phyloP scores from a whole-genome alignment of 2,888 invertebrate genomes.

The Cephus pulcher region DNA sequence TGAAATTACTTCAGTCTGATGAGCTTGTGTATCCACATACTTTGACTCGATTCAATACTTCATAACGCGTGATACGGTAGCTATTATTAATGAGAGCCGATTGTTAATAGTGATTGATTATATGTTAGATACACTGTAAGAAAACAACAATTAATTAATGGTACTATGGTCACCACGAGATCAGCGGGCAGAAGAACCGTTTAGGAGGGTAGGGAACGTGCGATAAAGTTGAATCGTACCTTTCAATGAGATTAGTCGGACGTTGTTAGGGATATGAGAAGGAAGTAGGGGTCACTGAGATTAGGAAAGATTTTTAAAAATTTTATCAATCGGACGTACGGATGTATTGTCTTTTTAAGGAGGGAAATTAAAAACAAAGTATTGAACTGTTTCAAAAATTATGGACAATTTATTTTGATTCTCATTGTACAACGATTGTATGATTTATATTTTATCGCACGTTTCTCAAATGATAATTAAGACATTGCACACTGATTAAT shows the following conservation, averaged over 20 bases:
- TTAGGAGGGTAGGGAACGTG: background rate
- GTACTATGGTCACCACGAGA: background rate
- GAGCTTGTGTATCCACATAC: background rate
- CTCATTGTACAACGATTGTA: background rate
- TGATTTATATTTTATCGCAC: background rate
- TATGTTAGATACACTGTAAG: slow-evolving; percentile 29
- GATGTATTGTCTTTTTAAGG: slow-evolving; percentile 8
- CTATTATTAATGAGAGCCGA: background rate
- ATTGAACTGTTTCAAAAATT: background rate
- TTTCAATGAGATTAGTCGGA: background rate
- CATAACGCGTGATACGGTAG: background rate
- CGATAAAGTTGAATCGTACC: background rate
- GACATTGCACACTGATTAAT: background rate
- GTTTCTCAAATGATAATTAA: background rate
- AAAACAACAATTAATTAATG: slow-evolving; percentile 29
- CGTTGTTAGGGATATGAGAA: background rate
- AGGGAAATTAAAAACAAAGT: background rate
- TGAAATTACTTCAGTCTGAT: background rate
- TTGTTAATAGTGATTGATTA: background rate
- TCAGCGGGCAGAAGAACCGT: background rate
- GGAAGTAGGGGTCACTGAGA: background rate
- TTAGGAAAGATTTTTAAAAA: background rate
- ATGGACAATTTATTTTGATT: background rate
- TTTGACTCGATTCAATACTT: background rate
- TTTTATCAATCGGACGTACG: slow-evolving; percentile 11